Evolutionary conservation across 1,140 invertebrate genomes (phyloP), one percentile per base, ranked within the genome.

Genomic region (Aphis craccivora): DNA sequence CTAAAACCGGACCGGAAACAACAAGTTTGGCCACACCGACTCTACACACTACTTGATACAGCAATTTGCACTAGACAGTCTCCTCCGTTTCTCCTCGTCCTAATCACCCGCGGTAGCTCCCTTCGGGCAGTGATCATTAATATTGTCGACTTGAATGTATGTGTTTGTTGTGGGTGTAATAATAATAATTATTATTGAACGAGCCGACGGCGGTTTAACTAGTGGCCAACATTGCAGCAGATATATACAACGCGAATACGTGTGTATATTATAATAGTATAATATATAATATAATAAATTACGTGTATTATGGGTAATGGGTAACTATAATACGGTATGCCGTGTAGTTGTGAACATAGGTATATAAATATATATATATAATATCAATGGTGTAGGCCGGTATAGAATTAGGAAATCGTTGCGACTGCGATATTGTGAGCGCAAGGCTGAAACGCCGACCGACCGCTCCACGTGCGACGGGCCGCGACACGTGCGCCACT

Each of bases 401-500:
- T 22, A n/a, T 2, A 76, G 48, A 88, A 51, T 88, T 88, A 45
- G 45, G 6, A 51, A 88, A 88, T 51, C 86, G 30, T n/a, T 20
- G 22, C 48, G 20, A 30, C 30, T 22, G 30, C 18, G 86, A 7
- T 48, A 48, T 48, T 87, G 84, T 11, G 30, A 14, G 35, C 25
- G 81, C 81, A 35, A 83, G 43, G 84, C 40, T 37, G n/a, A 40
- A 11, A 53, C 35, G 51, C 20, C 51, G 51, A 9, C 20, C n/a
- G 51, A 88, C 22, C 35, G 88, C 51, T 53, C 51, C 48, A 90
- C 88, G 48, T 53, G 88, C 88, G 48, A 25, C 87, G 51, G 20
- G 88, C 22, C 35, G 51, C 51, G 48, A 23, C 88, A 90, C 88
- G 88, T 90, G 88, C 88, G 88, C 88, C 88, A 20, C 14, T 60